Percentiles rank a stretch among this genome's conserved stretches.
phyloP scores from a whole-genome alignment of 2,888 invertebrate species.

The Pediacus dermestoides region DNA sequence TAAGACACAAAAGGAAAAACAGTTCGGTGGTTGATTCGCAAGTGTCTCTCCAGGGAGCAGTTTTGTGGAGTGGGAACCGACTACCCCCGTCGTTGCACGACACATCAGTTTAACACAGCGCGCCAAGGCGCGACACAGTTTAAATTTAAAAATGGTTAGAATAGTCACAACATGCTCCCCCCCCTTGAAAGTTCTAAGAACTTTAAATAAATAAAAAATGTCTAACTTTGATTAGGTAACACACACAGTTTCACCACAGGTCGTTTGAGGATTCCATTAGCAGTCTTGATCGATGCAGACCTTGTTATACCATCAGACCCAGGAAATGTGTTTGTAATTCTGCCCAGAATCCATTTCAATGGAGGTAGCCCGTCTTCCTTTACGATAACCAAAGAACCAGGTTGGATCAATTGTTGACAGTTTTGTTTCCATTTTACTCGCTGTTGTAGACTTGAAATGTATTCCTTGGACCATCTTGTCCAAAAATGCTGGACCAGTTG shows the following conservation, averaged over 20 bases:
- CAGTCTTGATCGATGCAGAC: conserved; percentile 11
- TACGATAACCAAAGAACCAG: conserved; percentile 12
- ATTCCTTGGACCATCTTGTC: no score
- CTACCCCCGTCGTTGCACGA: no score
- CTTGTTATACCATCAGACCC: conserved; percentile 13
- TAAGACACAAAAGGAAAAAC: no score
- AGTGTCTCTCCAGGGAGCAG: no score
- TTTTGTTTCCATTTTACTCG: conserved; percentile 13
- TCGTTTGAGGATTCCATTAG: conserved; percentile 6
- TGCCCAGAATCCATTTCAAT: conserved; percentile 14
- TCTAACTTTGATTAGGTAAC: conserved; percentile 10
- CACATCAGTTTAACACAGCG: no score
- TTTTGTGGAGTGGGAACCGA: no score
- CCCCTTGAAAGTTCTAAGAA: conserved; percentile 9
- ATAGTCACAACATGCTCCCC: no score
- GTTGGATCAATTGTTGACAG: conserved; percentile 12
- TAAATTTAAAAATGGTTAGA: no score
- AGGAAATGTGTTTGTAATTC: conserved; percentile 10
- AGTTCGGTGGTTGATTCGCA: no score
- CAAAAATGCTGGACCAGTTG: conserved; percentile 9
- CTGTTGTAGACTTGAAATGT: conserved; percentile 10
- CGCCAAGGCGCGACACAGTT: no score
- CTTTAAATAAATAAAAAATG: conserved; percentile 9
- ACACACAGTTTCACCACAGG: conserved; percentile 13
- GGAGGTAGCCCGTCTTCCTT: conserved; percentile 18